Base-by-base conservation (phyloP, 2,888 invertebrate genomes). In the Calliscelio sp. region DNA sequence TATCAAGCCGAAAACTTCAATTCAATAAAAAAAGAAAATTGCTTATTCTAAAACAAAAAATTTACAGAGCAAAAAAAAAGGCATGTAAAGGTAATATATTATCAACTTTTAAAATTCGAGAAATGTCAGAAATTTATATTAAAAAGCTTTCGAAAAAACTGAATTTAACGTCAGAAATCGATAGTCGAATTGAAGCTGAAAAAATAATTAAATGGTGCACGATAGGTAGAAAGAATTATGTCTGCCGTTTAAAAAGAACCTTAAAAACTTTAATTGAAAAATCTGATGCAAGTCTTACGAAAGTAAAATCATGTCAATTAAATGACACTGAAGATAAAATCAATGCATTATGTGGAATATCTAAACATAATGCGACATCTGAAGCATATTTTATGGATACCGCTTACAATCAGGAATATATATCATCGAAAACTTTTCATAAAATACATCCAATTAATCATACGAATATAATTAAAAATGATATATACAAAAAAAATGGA, bases 361-460 rank as follows among this genome's bases (percentile, higher is more conserved):
- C 55, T 16, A 55, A 55, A 55, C 55, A 55, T 11, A 55, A 55
- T 55, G 55, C 55, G 16, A 16, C 0, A 7, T 55, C 28, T 28
- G 55, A 55, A 55, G 28, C 55, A 16, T 55, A 55, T 28, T 55
- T 51, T 51, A 49, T 49, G 46, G 46, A 49, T 49, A 20, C 46
- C 18, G 46, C 46, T 49, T 49, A 20, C 20, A 49, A 49, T 18
- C 8, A 20, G 18, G 46, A 46, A 0, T 46, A 8, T 49, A 2
- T 20, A 49, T n/a, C n/a, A n/a, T n/a, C n/a, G n/a, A n/a, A n/a
- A n/a, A 6, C 18, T 1, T 49, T 20, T 20, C 7, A 10, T 1
- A 41, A 41, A n/a, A n/a, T 10, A 49, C 22, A 49, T 49, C 20
- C 20, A 49, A 8, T 49, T 10, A 0, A 20, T 20, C 46, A 49